phyloP scores from a whole-genome alignment of 2,888 invertebrate species.

The Schrankia costaestrigalis region DNA sequence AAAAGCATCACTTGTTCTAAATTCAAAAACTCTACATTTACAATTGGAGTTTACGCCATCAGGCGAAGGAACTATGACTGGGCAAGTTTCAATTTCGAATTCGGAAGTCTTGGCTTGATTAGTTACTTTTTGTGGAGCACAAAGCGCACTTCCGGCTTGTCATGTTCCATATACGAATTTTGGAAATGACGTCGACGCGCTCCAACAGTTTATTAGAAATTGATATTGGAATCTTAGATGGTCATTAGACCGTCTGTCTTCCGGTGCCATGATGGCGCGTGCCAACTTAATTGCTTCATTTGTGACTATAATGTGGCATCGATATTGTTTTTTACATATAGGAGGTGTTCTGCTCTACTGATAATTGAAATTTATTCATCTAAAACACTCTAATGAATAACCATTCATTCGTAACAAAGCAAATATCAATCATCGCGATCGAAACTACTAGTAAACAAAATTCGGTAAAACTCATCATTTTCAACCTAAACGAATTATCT shows the following conservation, averaged over 20 bases:
- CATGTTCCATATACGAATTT: constrained; percentile 55
- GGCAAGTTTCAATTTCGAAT: constrained; percentile 60
- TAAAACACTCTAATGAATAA: constrained; percentile 27
- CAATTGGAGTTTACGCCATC: constrained; percentile 36
- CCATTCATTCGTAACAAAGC: constrained; percentile 40
- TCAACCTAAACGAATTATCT: constrained; percentile 71
- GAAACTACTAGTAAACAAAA: constrained; percentile 51
- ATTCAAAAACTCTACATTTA: too few relatives aligned
- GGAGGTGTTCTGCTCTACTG: constrained; percentile 53
- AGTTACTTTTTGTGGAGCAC: constrained; percentile 62
- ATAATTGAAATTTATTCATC: constrained; percentile 37
- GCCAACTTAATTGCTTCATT: constrained; percentile 77
- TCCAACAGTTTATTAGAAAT: constrained; percentile 69
- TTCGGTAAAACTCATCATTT: constrained; percentile 70
- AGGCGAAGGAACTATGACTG: constrained; percentile 60
- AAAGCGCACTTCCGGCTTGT: constrained; percentile 68
- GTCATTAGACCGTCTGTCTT: constrained; percentile 76
- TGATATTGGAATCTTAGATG: constrained; percentile 76
- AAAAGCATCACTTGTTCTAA: too few relatives aligned
- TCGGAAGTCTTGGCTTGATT: constrained; percentile 69
- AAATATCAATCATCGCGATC: constrained; percentile 49
- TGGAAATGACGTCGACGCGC: constrained; percentile 59
- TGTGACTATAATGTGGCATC: constrained; percentile 61
- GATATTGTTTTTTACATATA: constrained; percentile 33
- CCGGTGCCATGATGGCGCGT: constrained; percentile 67